A percentile compares a stretch with the other conserved stretches of the same genome.
Evolutionary conservation across 2,888 invertebrate species (phyloP).

Genomic region (Eumacrocentrus americanus): DNA sequence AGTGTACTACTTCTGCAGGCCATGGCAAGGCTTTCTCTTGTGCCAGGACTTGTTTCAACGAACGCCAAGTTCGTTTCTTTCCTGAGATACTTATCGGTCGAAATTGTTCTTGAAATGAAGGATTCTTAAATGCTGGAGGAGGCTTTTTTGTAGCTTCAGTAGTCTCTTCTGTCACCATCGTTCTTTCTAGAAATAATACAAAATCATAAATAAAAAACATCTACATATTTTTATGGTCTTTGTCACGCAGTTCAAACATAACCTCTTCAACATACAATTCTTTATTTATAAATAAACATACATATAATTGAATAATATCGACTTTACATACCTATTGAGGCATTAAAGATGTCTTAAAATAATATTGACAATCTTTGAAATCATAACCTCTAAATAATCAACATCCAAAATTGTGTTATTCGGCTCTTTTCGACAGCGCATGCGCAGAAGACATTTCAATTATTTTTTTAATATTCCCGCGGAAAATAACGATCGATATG

Average conservation of each 20-base stretch:
- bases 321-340: no score
- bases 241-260: neutral
- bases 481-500: no score
- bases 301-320: neutral
- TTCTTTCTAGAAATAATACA: neutral
- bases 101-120: conserved; percentile 54
- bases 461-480: no score
- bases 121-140: conserved; percentile 52
- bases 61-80: conserved; percentile 87
- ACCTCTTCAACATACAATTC: no score
- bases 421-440: no score
- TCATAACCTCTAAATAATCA: no score
- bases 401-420: no score
- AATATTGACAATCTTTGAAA: no score
- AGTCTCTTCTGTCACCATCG: conserved; percentile 54
- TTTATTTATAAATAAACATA: neutral
- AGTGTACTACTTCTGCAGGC: conserved; percentile 78
- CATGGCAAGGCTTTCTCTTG: conserved; percentile 80
- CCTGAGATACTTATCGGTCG: conserved; percentile 53
- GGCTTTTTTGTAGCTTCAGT: conserved; percentile 50
- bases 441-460: no score
- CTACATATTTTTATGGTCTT: no score
- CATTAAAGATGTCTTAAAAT: no score
- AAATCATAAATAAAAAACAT: neutral
- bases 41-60: conserved; percentile 85